These are phyloP conservation scores for Rhadinocentrus ornatus DNA, from an alignment of 2,797 vertebrate genomes.

Conservation along the genomic window DNA sequence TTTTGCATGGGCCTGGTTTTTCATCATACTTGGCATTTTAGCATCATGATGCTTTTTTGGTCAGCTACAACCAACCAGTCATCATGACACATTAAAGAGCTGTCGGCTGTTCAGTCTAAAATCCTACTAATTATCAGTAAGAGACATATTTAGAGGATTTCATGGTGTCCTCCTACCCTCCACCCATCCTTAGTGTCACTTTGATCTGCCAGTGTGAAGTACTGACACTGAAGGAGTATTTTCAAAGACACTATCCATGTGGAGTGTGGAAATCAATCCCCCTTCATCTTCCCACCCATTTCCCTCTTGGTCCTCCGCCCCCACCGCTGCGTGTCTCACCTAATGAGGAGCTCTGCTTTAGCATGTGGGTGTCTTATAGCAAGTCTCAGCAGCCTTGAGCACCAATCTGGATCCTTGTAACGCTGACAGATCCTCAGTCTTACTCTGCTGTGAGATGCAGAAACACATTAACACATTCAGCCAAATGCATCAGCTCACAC, in stretches of 20 bases:
- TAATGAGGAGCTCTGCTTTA: conserved; percentile 65
- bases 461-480: conserved; percentile 8
- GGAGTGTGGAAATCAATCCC: conserved; percentile 33
- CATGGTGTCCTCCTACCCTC: conserved; percentile 10
- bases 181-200: conserved; percentile 19
- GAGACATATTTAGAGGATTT: conserved; percentile 9
- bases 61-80: conserved; percentile 13
- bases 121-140: conserved; percentile 22
- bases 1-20: too few relatives aligned
- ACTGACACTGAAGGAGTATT: conserved; percentile 13
- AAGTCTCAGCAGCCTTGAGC: conserved; percentile 44
- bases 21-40: conserved; percentile 10
- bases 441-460: conserved; percentile 17
- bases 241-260: conserved; percentile 55
- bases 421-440: conserved; percentile 29
- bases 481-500: conserved; percentile 3
- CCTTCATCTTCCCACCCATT: conserved; percentile 50
- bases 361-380: conserved; percentile 63
- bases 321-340: conserved; percentile 39
- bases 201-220: conserved; percentile 22
- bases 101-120: conserved; percentile 19
- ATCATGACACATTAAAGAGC: conserved; percentile 20
- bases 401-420: conserved; percentile 48
- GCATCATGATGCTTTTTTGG: conserved; percentile 11
- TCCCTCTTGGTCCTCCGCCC: conserved; percentile 35